phyloP scores from a whole-genome alignment of 2,113 vertebrate species.

The Dicentrarchus labrax region DNA sequence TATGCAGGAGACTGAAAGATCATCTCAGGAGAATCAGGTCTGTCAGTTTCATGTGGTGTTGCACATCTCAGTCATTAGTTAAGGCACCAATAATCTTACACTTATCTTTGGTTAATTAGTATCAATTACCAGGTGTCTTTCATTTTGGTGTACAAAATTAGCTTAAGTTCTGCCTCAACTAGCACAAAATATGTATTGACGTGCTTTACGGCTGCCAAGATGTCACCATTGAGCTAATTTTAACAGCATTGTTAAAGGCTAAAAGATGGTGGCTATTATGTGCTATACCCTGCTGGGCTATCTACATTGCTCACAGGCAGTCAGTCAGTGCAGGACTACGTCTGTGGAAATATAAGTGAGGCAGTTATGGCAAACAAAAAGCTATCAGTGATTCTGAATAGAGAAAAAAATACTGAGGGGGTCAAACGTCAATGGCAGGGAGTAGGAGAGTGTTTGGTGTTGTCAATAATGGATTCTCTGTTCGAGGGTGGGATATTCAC shows the following conservation, averaged over 20 bases:
- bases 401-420: slow-evolving; percentile 73
- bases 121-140: slow-evolving; percentile 68
- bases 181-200: slow-evolving; percentile 63
- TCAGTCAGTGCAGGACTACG: slow-evolving; percentile 73
- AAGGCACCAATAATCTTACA: slow-evolving; percentile 40
- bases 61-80: slow-evolving; percentile 66
- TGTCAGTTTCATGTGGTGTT: slow-evolving; percentile 66
- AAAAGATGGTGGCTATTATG: slow-evolving; percentile 64
- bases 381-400: slow-evolving; percentile 82
- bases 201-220: slow-evolving; percentile 51
- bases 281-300: slow-evolving; percentile 38
- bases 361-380: slow-evolving; percentile 84
- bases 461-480: slow-evolving; percentile 80
- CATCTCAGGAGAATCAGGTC: slow-evolving; percentile 36
- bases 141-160: slow-evolving; percentile 50
- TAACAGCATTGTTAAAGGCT: slow-evolving; percentile 55
- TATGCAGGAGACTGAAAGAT: slow-evolving; percentile 39
- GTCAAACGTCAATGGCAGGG: slow-evolving; percentile 82
- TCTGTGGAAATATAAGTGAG: slow-evolving; percentile 76
- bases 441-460: slow-evolving; percentile 75
- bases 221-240: slow-evolving; percentile 53
- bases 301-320: slow-evolving; percentile 66
- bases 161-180: slow-evolving; percentile 33
- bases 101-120: slow-evolving; percentile 49
- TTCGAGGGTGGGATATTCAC: slow-evolving; percentile 63